Conservation (phyloP, 2,888 invertebrate species). For the Augiades crinisus region DNA sequence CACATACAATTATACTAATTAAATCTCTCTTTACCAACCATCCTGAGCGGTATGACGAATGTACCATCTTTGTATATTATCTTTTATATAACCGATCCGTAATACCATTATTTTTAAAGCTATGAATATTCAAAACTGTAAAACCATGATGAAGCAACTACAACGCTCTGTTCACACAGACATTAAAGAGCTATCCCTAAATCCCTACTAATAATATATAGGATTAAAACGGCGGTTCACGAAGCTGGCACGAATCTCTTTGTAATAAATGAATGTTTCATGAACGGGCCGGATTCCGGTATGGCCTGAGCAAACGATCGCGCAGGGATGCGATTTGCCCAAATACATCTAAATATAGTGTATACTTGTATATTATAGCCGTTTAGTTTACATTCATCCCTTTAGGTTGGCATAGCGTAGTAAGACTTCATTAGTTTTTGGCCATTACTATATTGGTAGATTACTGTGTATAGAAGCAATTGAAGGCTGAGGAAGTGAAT, state of each 20-base stretch:
- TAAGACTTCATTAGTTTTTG: too few species aligned
- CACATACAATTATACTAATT: too few species aligned
- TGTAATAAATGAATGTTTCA: constrained; percentile 42
- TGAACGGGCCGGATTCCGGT: constrained; percentile 27
- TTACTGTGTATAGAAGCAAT: too few species aligned
- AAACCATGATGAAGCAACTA: neutral
- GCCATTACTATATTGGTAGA: too few species aligned
- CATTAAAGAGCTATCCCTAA: neutral
- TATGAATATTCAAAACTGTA: neutral
- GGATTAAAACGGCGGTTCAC: constrained; percentile 8
- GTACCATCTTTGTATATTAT: too few species aligned
- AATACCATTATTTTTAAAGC: neutral
- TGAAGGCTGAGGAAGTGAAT: too few species aligned
- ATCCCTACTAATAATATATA: neutral
- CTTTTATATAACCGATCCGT: too few species aligned
- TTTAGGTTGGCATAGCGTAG: too few species aligned
- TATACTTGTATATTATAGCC: neutral
- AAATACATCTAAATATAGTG: neutral
- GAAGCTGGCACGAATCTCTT: constrained; percentile 32
- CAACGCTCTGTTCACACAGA: neutral
- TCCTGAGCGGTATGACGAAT: too few species aligned
- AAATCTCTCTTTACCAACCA: too few species aligned
- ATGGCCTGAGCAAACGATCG: neutral
- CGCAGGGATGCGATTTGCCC: neutral
- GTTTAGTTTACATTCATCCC: neutral